A percentile compares a stretch with the other conserved stretches of the same genome.
phyloP scores from a whole-genome alignment of 2,797 vertebrate genomes.

The Microcaecilia unicolor region DNA sequence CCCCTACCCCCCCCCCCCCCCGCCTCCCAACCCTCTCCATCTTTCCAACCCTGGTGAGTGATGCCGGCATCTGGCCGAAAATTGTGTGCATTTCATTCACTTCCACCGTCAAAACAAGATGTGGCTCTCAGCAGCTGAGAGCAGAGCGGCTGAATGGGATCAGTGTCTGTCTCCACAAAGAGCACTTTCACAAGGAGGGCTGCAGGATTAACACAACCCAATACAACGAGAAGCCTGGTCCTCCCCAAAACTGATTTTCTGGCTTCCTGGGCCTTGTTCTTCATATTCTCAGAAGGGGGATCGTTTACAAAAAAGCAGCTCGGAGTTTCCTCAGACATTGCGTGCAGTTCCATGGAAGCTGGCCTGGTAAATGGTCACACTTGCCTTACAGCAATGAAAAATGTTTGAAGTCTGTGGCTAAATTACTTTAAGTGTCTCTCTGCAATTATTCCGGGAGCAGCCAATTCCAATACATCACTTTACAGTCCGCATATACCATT shows the following conservation, averaged over 20 bases:
- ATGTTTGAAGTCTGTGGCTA: no score
- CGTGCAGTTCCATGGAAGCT: no score
- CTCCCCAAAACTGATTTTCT: slow-evolving; percentile 49
- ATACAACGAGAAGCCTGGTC: slow-evolving; percentile 61
- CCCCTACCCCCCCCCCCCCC: no score
- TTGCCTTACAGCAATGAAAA: no score
- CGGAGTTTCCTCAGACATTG: no score
- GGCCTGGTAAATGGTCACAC: no score
- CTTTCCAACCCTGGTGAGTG: slow-evolving; percentile 17
- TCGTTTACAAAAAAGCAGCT: background rate
- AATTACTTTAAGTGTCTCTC: no score
- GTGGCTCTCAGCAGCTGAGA: slow-evolving; percentile 54
- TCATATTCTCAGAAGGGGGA: slow-evolving; percentile 16
- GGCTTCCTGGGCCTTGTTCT: slow-evolving; percentile 46
- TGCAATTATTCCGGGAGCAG: no score
- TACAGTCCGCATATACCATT: no score
- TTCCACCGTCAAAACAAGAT: slow-evolving; percentile 47
- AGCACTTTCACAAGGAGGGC: slow-evolving; percentile 55
- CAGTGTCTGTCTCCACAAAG: slow-evolving; percentile 53
- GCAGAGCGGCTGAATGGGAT: slow-evolving; percentile 46
- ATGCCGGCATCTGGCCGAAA: slow-evolving; percentile 44
- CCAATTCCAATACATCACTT: no score
- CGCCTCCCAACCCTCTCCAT: background rate
- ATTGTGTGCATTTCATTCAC: slow-evolving; percentile 35
- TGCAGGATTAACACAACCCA: no score